These are phyloP conservation scores for Spilosoma lubricipeda DNA, from an alignment of 2,888 invertebrate species.

Conservation along the genomic window DNA sequence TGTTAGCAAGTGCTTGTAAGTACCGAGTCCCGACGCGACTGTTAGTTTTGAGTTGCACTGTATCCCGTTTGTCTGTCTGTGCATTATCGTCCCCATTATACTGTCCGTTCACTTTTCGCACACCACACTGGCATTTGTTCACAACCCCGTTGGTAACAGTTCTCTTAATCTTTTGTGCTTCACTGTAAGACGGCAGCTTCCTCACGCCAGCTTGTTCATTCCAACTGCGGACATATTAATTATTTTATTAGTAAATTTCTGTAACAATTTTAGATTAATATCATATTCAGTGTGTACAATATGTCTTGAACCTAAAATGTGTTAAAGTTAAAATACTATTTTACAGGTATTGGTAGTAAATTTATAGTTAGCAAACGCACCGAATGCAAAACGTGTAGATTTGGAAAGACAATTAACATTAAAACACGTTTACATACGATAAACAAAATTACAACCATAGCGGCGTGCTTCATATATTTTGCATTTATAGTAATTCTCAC, in stretches of 20 bases:
- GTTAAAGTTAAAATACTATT: neutral
- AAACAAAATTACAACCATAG: slow-evolving; percentile 13
- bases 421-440: neutral
- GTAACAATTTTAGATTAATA: neutral
- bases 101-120: slow-evolving; percentile 74
- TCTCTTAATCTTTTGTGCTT: slow-evolving; percentile 85
- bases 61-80: slow-evolving; percentile 66
- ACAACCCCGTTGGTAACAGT: slow-evolving; percentile 78
- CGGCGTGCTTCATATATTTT: slow-evolving; percentile 12
- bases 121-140: slow-evolving; percentile 81
- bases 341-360: neutral
- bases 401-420: neutral
- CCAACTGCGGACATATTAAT: slow-evolving; percentile 72
- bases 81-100: slow-evolving; percentile 62
- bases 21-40: slow-evolving; percentile 83
- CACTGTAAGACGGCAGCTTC: slow-evolving; percentile 84
- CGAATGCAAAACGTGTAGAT: slow-evolving; percentile 6
- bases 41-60: slow-evolving; percentile 75
- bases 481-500: slow-evolving; percentile 64
- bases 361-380: slow-evolving; percentile 1
- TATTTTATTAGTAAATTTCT: neutral
- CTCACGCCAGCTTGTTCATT: slow-evolving; percentile 84
- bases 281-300: neutral
- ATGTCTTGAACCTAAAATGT: neutral
- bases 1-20: slow-evolving; percentile 79